Evolutionary conservation across 1,140 invertebrate genomes (phyloP), one percentile per base, ranked within the genome.

Genomic region (Cheumatopsyche charites): DNA sequence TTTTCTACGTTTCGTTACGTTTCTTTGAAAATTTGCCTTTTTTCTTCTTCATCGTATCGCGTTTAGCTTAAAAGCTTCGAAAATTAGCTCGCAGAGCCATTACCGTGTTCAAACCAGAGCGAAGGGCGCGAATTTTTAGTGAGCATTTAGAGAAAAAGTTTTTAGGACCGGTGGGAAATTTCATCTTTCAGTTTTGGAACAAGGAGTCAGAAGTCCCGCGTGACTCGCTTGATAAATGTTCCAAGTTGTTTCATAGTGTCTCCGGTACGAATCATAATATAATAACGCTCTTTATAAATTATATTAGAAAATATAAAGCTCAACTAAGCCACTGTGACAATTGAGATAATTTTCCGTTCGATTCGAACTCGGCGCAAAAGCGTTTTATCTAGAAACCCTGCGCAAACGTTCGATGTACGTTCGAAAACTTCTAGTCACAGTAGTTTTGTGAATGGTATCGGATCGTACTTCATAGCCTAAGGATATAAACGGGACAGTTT

Each of bases 181-280:
- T 23, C 66, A 21, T 43, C 26, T 62, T 12, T 62, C 61, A 29
- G 26, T 45, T 43, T n/a, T 29, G 23, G 41, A 55, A 68, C 36
- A 68, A 49, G 66, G 66, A 41, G 41, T 68, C 12, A 19, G 63
- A 47, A 45, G 13, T 55, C 66, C 49, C 66, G 49, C 49, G 47
- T 68, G 66, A 68, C 49, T 23, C 1, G 47, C 15, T 45, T 68
- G 66, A 68, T 68, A 68, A 68, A 68, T 68, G 66, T 21, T 43
- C 17, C 15, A 68, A 68, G 66, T 68, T 68, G 25, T 23, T 21
- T 47, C 11, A 68, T 52, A 45, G 66, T 68, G 26, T 68, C 49
- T 21, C 41, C 4, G 7, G 47, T 45, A 36, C 66, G 55, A 68
- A 68, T 68, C 55, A 55, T 68, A 68, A 55, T 36, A 36, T 36